Evolutionary conservation across 2,888 invertebrate species (phyloP), one percentile per base, ranked within the genome.

Genomic region (Polymixis flavicincta): DNA sequence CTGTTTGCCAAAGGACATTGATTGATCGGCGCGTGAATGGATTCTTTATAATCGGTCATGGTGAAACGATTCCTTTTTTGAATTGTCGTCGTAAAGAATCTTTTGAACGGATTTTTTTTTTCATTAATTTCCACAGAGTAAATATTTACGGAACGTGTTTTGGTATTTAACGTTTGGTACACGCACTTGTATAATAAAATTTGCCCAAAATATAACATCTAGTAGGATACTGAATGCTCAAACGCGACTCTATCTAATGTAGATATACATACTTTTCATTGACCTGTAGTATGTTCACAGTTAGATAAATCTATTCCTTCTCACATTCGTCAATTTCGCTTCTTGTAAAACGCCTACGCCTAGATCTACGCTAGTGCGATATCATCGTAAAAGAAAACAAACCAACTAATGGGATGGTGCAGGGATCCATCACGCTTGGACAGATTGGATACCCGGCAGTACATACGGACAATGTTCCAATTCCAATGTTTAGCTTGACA

Each of bases 31-130:
- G 61, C 69, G 76, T 25, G 81, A 78, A 83, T 79, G 75, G 82
- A 83, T 84, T 88, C 85, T 76, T 79, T 81, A 80, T 80, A 85
- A 86, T 85, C 88, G 75, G 82, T 82, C 88, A 83, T 82, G 78
- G 75, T 75, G 71, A 78, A 85, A 78, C 77, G 87, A 71, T 84
- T 81, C 78, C 73, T 75, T 77, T 84, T 84, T 71, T 63, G 68
- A 85, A 85, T 78, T 83, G 86, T 76, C 67, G 74, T 66, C 75
- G 48, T 67, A 76, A 73, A 79, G 67, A 74, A 72, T 74, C 71
- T 72, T 80, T 83, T 69, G 59, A 65, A 50, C 22, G 28, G 28
- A 48, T 37, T 71, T 70, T 74, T 65, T 13, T 75, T 85, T 78
- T 76, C 25, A 68, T 86, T 78, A 52, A 54, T 69, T 74, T 78